Conservation (phyloP, 2,797 vertebrate genomes). For the Bradypus variegatus region DNA sequence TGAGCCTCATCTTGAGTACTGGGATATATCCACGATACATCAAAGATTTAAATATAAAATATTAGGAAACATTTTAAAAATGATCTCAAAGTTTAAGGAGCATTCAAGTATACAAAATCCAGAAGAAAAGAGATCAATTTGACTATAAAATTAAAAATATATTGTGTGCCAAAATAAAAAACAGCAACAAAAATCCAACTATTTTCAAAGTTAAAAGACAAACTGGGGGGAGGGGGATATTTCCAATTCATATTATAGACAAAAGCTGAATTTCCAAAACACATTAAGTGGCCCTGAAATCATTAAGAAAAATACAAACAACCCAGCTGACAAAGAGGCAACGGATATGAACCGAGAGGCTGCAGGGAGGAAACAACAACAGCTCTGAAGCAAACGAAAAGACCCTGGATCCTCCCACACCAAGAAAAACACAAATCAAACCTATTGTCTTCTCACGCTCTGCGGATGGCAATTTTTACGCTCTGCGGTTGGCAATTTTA, state of each 20-base stretch:
- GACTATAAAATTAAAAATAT: not conserved
- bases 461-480: not conserved
- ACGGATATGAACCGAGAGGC: not conserved
- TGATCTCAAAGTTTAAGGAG: not conserved
- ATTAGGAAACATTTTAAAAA: not conserved
- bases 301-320: not conserved
- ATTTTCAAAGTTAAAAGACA: not conserved
- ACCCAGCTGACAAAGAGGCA: not conserved
- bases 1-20: not conserved
- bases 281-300: not conserved
- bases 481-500: too few species aligned
- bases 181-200: not conserved
- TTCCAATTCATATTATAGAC: not conserved
- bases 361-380: not conserved
- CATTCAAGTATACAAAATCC: not conserved
- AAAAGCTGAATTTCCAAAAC: not conserved
- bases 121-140: not conserved
- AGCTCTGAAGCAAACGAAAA: not conserved
- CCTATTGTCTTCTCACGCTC: not conserved
- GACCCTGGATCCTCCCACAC: not conserved
- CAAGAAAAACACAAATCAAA: not conserved
- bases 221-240: not conserved
- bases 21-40: not conserved
- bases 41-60: not conserved
- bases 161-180: not conserved